phyloP scores from a whole-genome alignment of 2,113 vertebrate genomes.

The Rhineura floridana region DNA sequence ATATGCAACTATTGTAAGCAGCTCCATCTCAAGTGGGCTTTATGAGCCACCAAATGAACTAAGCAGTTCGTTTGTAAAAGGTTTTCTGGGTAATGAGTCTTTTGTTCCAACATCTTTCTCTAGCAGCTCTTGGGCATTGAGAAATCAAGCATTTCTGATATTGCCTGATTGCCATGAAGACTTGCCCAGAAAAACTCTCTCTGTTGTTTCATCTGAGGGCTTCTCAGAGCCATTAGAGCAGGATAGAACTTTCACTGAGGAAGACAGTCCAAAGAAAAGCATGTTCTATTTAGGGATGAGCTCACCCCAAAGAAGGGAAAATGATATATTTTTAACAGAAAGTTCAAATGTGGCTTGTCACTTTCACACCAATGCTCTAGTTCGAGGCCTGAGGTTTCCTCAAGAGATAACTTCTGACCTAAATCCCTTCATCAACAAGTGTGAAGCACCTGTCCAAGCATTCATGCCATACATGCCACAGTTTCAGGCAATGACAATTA shows the following conservation, averaged over 20 bases:
- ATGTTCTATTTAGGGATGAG: constrained; percentile 82
- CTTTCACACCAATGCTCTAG: constrained; percentile 44
- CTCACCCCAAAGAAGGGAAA: constrained; percentile 60
- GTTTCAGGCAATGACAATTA: constrained; percentile 76
- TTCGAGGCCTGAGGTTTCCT: constrained; percentile 32
- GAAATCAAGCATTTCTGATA: constrained; percentile 58
- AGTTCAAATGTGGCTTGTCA: constrained; percentile 32
- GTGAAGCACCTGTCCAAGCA: constrained; percentile 30
- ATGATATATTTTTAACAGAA: constrained; percentile 46
- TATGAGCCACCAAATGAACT: constrained; percentile 55
- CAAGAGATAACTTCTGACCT: constrained; percentile 59
- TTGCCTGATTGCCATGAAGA: constrained; percentile 60
- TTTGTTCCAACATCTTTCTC: constrained; percentile 70
- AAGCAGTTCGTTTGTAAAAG: constrained; percentile 72
- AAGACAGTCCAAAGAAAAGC: constrained; percentile 60
- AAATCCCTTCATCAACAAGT: constrained; percentile 41
- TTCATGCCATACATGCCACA: constrained; percentile 87
- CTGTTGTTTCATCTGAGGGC: constrained; percentile 83
- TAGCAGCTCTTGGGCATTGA: constrained; percentile 78
- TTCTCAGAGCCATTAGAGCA: constrained; percentile 82
- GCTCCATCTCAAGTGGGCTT: constrained; percentile 44
- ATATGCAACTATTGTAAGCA: constrained; percentile 79
- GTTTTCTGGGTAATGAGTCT: constrained; percentile 73
- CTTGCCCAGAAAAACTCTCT: constrained; percentile 31
- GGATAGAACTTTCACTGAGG: constrained; percentile 63